A percentile compares a stretch with the other conserved stretches of the same genome.
Evolutionary conservation across 37 sponge, comb jelly and placozoan species (phyloP).

Genomic region (Mnemiopsis leidyi): DNA sequence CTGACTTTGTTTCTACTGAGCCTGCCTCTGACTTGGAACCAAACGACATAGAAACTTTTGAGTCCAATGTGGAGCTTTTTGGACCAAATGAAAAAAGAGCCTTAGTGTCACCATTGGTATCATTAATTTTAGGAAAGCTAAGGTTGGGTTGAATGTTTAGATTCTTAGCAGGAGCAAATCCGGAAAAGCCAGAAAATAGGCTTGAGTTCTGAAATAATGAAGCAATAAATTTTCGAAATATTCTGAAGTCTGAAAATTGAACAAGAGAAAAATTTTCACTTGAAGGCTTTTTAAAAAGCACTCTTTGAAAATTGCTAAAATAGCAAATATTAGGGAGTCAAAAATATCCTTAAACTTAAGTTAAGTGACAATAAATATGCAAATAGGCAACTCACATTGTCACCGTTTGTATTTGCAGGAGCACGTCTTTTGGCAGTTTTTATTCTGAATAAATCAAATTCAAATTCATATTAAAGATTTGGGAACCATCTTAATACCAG

Average conservation of each 20-base stretch:
- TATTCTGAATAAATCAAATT: slow-evolving; percentile 29
- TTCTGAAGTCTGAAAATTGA: too few relatives aligned
- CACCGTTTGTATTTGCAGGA: not conserved
- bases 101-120: slow-evolving; percentile 29
- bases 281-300: too few relatives aligned
- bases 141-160: not conserved
- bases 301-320: too few relatives aligned
- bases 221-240: not conserved
- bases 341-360: too few relatives aligned
- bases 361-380: too few relatives aligned
- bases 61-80: not conserved
- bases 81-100: not conserved
- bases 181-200: slow-evolving; percentile 36
- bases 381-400: too few relatives aligned
- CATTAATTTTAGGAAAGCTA: not conserved
- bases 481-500: not conserved
- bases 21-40: not conserved
- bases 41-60: not conserved
- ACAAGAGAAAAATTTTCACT: too few relatives aligned
- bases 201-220: slow-evolving; percentile 36
- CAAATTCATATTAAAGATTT: not conserved
- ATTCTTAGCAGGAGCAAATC: not conserved
- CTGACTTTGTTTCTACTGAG: not conserved
- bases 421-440: slow-evolving; percentile 25
- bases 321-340: too few relatives aligned